Evolutionary conservation across 2,113 vertebrate species (phyloP), one percentile per base, ranked within the genome.

Genomic region (Eulemur macaco): DNA sequence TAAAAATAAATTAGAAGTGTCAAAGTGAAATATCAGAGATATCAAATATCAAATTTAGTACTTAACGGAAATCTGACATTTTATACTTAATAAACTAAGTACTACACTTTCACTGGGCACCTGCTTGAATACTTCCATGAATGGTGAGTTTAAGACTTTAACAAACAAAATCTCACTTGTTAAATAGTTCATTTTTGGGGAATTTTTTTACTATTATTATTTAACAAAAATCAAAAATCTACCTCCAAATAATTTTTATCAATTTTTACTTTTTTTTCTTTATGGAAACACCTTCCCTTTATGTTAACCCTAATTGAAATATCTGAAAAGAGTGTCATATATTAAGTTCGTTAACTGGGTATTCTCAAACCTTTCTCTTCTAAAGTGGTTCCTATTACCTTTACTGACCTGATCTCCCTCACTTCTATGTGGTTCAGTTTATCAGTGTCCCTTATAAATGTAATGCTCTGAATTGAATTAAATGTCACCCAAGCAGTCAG

Each of bases 401-500:
- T 31, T 34, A 52, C 4, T 29, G 6, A 69, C 11, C 18, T 34
- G 34, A 47, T 27, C 17, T 39, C 6, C 13, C 7, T 54, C 7
- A 11, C 11, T 23, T 8, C 1, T 10, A 15, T 9, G 4, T 4
- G 21, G 11, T 69, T 86, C 31, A 23, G 66, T 9, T 74, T 50
- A 7, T 42, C 60, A 58, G 1, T 8, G 58, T 68, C 14, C 21
- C 37, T 85, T 88, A 39, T 37, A 74, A 39, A 84, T 17, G 7
- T 15, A n/a, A 1, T 13, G 39, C 15, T 93, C 42, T 58, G 8
- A 68, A 20, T 25, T 47, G 34, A 68, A 56, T 63, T 23, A 31
- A 86, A 47, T 13, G 3, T 34, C 25, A 56, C 1, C 5, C n/a
- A 54, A 9, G 18, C 3, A 0, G 0, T 50, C 34, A 58, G 14